Evolutionary conservation across 2,113 vertebrate species (phyloP).

Genomic region (Dipodomys spectabilis): DNA sequence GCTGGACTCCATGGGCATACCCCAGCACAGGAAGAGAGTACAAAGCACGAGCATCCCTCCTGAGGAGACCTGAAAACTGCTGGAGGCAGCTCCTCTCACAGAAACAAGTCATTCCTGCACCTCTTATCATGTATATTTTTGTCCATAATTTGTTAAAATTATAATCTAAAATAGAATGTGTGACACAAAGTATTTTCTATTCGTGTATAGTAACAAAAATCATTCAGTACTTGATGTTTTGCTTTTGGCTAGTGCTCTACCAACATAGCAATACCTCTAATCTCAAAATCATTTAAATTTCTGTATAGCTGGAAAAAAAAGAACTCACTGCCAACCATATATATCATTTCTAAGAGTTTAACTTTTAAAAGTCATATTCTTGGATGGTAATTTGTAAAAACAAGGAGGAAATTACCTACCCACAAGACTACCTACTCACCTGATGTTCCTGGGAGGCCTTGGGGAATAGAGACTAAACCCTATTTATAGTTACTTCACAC

Average conservation of each 20-base stretch:
- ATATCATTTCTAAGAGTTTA: not conserved
- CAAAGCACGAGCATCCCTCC: not conserved
- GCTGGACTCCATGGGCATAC: no score
- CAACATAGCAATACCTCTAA: no score
- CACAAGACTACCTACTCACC: not conserved
- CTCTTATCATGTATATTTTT: slow-evolving; percentile 34
- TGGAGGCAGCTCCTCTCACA: not conserved
- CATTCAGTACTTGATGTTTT: not conserved
- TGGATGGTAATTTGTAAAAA: slow-evolving; percentile 4
- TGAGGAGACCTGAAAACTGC: not conserved
- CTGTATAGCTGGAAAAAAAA: not conserved
- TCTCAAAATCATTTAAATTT: slow-evolving; percentile 13
- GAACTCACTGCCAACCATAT: not conserved
- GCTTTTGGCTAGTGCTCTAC: no score
- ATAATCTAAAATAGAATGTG: not conserved
- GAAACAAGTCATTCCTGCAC: not conserved
- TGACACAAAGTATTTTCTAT: slow-evolving; percentile 38
- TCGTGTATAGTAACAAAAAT: not conserved
- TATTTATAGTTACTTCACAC: not conserved
- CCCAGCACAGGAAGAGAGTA: no score
- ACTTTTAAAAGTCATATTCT: not conserved
- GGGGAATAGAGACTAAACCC: not conserved
- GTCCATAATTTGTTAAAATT: slow-evolving; percentile 4
- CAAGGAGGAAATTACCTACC: not conserved
- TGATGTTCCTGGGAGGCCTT: not conserved